phyloP scores from a whole-genome alignment of 2,113 vertebrate genomes.

The Nerophis ophidion region DNA sequence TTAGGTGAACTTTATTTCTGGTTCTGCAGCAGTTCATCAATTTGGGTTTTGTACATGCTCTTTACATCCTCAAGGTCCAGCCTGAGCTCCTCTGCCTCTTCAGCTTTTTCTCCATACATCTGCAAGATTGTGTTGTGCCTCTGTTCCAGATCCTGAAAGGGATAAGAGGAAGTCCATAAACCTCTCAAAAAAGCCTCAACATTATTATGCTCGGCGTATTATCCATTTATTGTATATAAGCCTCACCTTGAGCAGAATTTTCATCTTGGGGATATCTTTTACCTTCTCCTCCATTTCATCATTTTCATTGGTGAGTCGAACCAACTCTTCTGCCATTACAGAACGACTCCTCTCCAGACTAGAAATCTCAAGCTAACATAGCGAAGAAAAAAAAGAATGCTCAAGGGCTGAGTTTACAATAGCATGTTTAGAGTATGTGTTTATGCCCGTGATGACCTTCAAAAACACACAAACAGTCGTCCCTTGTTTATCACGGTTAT shows the following conservation, averaged over 20 bases:
- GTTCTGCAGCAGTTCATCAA: conserved; percentile 89
- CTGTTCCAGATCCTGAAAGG: conserved; percentile 88
- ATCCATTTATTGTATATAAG: neutral
- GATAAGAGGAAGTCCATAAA: conserved; percentile 2
- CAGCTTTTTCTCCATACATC: conserved; percentile 98
- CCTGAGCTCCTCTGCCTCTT: conserved; percentile 91
- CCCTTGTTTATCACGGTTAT: too few species aligned
- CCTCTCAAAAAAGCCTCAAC: neutral
- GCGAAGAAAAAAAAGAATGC: neutral
- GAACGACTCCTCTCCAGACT: conserved; percentile 89
- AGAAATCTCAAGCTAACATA: conserved; percentile 84
- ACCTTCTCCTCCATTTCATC: conserved; percentile 94
- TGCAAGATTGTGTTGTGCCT: conserved; percentile 98
- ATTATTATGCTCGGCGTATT: neutral
- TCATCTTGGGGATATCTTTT: conserved; percentile 84
- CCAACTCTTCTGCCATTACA: conserved; percentile 91
- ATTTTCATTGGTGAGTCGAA: conserved; percentile 91
- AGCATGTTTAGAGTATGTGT: neutral
- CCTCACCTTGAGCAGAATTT: conserved; percentile 81
- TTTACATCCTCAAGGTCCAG: conserved; percentile 97
- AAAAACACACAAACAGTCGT: neutral
- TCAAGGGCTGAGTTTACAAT: neutral
- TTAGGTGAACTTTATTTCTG: conserved; percentile 61
- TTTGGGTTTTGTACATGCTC: conserved; percentile 97
- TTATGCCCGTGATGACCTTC: neutral